These are phyloP conservation scores for Congeria kusceri DNA, from an alignment of 2,888 invertebrate species.

Conservation along the genomic window DNA sequence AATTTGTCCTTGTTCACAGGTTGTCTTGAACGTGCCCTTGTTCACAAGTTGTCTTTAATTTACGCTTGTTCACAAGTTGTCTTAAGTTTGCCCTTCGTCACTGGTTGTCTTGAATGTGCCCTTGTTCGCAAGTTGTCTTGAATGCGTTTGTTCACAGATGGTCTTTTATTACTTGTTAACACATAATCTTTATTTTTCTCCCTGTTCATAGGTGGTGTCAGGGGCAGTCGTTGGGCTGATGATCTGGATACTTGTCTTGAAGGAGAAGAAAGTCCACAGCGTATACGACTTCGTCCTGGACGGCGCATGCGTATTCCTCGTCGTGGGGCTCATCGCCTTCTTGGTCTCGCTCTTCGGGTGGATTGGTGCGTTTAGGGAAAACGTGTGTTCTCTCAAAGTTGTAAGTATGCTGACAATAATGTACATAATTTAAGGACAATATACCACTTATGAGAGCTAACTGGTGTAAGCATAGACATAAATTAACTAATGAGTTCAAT, in stretches of 20 bases:
- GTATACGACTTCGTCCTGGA: slow-evolving; percentile 62
- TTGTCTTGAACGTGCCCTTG: no score
- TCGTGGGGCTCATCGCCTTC: slow-evolving; percentile 51
- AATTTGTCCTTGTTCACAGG: no score
- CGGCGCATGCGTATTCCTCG: slow-evolving; percentile 55
- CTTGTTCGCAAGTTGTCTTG: no score
- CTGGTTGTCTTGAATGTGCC: no score
- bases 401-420: slow-evolving; percentile 41
- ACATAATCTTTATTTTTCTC: neutral
- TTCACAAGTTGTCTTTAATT: no score
- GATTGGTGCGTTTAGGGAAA: slow-evolving; percentile 62
- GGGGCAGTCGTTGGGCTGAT: slow-evolving; percentile 53
- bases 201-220: slow-evolving; percentile 42
- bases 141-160: no score
- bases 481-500: no score
- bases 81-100: no score
- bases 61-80: no score
- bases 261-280: slow-evolving; percentile 53
- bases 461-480: no score
- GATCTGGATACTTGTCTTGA: slow-evolving; percentile 56
- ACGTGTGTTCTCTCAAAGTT: slow-evolving; percentile 44
- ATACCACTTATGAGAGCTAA: neutral
- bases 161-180: no score
- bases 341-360: slow-evolving; percentile 61
- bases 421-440: no score